Evolutionary conservation across 2,888 invertebrate genomes (phyloP), one percentile per base, ranked within the genome.

Genomic region (Tetropium fuscum): DNA sequence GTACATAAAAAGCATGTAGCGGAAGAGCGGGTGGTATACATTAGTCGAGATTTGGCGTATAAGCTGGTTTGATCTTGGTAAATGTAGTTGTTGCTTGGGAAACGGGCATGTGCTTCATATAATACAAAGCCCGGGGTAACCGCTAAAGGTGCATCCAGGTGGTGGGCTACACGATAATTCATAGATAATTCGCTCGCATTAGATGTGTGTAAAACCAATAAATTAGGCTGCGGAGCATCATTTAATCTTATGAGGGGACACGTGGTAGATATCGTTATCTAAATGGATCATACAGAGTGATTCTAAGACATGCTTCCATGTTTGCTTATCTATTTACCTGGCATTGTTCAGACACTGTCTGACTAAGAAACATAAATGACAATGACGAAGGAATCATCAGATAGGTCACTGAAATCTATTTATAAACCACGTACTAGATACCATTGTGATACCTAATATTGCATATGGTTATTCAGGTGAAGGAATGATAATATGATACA

Each of bases 121-220:
- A 58, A 55, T 47, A 51, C 49, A 58, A 55, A 56, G 56, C 58
- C 44, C n/a, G 15, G 55, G 60, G 65, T 60, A 64, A 63, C 57
- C 63, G 56, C 60, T 58, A 63, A 70, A 73, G 69, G 71, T 73
- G 69, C 48, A 61, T 66, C 73, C 70, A 73, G 73, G 73, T 73
- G 73, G 65, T 54, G 57, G 34, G 44, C 34, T 66, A 66, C 71
- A 64, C 69, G 57, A 69, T 71, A 71, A 68, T 68, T 71, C 68
- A 69, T 66, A 55, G 63, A 67, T 70, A 69, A 72, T 69, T 69
- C 68, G 62, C 60, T 51, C 56, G 51, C 54, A 66, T 66, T 64
- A 66, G 44, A 55, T 59, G 57, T 64, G 63, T n/a, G 63, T 63
- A 63, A 64, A 63, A 34, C 51, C 57, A 53, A 63, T 64, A 63